Base-by-base conservation (phyloP, 2,113 vertebrate genomes). In the Triplophysa tibetana region DNA sequence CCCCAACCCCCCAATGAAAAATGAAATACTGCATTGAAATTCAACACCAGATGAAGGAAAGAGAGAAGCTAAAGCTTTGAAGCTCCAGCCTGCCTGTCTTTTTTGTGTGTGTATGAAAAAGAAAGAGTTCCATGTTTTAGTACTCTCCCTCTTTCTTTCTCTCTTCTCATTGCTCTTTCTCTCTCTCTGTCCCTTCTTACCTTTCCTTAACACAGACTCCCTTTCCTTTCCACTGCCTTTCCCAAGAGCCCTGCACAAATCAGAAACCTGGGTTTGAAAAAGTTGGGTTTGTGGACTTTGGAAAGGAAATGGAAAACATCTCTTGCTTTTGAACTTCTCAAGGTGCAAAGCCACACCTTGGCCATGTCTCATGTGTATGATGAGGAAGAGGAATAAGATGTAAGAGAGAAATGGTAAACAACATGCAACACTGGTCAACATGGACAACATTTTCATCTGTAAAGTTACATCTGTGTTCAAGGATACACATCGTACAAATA, bases 241-340 rank as follows among this genome's bases (percentile, higher is more conserved):
- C 92, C 90, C 90, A 83, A 68, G 91, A 91, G 90, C 9, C 79
- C 80, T 80, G 81, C 84, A 86, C 88, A 88, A 89, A 89, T 86
- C 88, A 79, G 33, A 81, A 86, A 89, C 88, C 84, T 79, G 81
- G 87, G 88, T 90, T 89, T 88, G 84, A 87, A 81, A 91, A 90
- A 89, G 89, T 92, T 90, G 85, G 82, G 85, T 89, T 88, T 90
- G 85, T 90, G 88, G 90, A 93, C 88, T 91, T 86, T 90, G 88
- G 82, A 91, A 90, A 69, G 83, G 75, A 78, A 84, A 86, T 81
- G 79, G 84, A 87, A 86, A 80, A 86, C 70, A 86, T 82, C 75
- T 78, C 84, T 85, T 24, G 72, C 69, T 85, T 88, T 90, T 90
- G 87, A 91, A 91, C 89, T 87, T 84, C 79, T 88, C 88, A 88